Percentiles rank a stretch among this genome's conserved stretches.
Conservation (phyloP, 2,888 invertebrate species). For the Sthenelais limicola region DNA sequence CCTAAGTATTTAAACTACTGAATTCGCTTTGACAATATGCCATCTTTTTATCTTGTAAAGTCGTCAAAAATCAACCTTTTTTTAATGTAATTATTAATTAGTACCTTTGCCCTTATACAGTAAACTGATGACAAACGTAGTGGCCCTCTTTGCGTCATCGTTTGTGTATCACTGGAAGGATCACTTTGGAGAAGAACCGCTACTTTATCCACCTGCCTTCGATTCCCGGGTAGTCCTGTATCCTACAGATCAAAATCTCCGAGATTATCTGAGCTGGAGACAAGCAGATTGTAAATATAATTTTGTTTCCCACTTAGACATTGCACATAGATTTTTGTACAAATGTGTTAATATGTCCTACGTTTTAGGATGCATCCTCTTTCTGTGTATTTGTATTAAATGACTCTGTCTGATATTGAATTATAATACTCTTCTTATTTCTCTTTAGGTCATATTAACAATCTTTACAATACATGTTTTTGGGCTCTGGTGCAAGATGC, state of each 20-base stretch:
- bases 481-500: slow-evolving; percentile 89
- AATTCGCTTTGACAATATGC: no score
- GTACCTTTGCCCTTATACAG: no score
- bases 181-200: slow-evolving; percentile 80
- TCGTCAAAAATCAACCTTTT: no score
- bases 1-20: no score
- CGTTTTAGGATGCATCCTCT: not conserved
- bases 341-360: no score
- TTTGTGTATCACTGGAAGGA: slow-evolving; percentile 90
- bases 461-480: slow-evolving; percentile 96
- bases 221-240: slow-evolving; percentile 91
- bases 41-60: no score
- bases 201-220: slow-evolving; percentile 93
- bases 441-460: slow-evolving; percentile 87
- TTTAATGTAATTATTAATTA: no score
- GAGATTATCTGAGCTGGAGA: slow-evolving; percentile 72
- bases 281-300: slow-evolving; percentile 70
- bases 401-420: not conserved
- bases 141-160: slow-evolving; percentile 89
- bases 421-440: not conserved
- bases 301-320: not conserved
- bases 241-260: slow-evolving; percentile 87
- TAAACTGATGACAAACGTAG: slow-evolving; percentile 89
- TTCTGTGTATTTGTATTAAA: not conserved
- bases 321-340: not conserved